Base-by-base conservation (phyloP, 2,888 invertebrate genomes). In the Pyralis farinalis region DNA sequence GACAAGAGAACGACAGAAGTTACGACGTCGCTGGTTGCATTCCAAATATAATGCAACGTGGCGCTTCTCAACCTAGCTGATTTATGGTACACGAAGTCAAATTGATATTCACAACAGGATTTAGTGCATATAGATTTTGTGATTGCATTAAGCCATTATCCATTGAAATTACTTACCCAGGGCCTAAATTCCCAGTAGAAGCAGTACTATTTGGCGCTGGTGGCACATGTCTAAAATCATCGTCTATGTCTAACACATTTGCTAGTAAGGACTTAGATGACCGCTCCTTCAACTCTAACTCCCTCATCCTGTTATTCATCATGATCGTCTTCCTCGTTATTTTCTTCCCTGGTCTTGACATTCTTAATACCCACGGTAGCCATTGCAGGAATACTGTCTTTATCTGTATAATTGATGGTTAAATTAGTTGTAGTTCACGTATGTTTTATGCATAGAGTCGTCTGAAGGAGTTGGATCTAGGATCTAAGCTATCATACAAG, bases 331-430 rank as follows among this genome's bases (percentile, higher is more conserved):
- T 97, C 60, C 96, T 91, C 44, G 97, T 96, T 68, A 97, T 96
- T 84, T 97, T 97, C 90, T 96, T 97, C 38, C 97, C 98, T 31
- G 98, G 99, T 69, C 98, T 93, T 69, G 94, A 94, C 98, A 99
- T 98, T 46, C 98, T 92, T 69, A 99, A 90, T 52, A 98, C 92
- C 96, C 97, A 98, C 47, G 99, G 99, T 74, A 99, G 91, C 98
- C 98, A 98, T 91, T 97, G 97, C 58, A 99, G 94, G 85, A 99
- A 96, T 68, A 98, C 93, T 63, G 95, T 94, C 88, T 97, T 96
- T 71, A 98, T 96, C 99, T 99, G 85, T 30, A 27, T 54, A 51
- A 42, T 28, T 42, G 28, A 43, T 46, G 38, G 30, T 6, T 21
- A 16, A 1, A 22, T 34, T 20, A 36, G 8, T n/a, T n/a, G n/a